Percentiles rank a stretch among this genome's conserved stretches.
phyloP scores from a whole-genome alignment of 92 coral and sea anemone genomes.

The Heliopora coerulea region DNA sequence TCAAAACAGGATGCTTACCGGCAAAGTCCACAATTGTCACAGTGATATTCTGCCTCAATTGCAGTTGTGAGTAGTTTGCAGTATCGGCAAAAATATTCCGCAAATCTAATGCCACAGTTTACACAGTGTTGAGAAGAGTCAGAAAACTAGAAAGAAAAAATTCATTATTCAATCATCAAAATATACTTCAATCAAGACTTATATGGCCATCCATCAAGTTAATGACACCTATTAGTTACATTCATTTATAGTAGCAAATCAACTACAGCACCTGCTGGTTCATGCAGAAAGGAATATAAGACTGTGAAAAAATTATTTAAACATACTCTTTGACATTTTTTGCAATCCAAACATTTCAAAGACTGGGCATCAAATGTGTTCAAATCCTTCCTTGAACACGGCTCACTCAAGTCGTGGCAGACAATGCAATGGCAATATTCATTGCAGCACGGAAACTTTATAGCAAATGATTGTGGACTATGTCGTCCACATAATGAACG shows the following conservation, averaged over 20 bases:
- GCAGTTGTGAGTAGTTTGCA: constrained; percentile 71
- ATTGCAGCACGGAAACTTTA: too few relatives aligned
- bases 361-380: constrained; percentile 67
- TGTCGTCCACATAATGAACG: too few relatives aligned
- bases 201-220: not conserved
- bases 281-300: too few relatives aligned
- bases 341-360: constrained; percentile 57
- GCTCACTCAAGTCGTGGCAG: constrained; percentile 66
- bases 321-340: constrained; percentile 58
- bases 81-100: constrained; percentile 69
- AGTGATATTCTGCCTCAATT: constrained; percentile 71
- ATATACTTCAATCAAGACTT: too few relatives aligned
- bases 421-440: constrained; percentile 73
- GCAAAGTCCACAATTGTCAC: constrained; percentile 72
- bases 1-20: too few relatives aligned
- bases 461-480: too few relatives aligned
- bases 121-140: constrained; percentile 53
- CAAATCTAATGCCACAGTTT: constrained; percentile 52
- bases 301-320: too few relatives aligned
- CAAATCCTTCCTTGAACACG: constrained; percentile 44
- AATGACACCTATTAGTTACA: too few relatives aligned
- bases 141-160: constrained; percentile 44
- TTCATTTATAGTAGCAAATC: too few relatives aligned
- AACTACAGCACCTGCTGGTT: too few relatives aligned
- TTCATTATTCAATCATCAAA: too few relatives aligned